A percentile compares a stretch with the other conserved stretches of the same genome.
Conservation (phyloP, 2,113 vertebrate species). For the Myxocyprinus asiaticus region DNA sequence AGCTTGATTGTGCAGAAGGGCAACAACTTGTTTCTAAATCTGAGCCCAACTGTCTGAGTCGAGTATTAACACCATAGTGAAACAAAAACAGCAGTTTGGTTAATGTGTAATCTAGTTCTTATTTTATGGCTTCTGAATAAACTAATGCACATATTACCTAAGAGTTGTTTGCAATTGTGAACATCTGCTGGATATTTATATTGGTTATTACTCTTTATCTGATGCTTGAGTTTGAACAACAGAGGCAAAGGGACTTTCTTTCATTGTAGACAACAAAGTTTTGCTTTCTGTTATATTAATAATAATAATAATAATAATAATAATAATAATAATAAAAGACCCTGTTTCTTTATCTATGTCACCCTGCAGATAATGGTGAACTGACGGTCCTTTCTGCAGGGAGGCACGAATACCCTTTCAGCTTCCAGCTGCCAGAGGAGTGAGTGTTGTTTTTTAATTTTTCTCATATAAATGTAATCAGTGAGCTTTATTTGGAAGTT, state of each 20-base stretch:
- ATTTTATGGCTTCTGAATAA: neutral
- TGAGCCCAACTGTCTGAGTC: neutral
- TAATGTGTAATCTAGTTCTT: neutral
- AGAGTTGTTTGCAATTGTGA: neutral
- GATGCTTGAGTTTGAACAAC: no score
- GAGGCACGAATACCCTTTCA: constrained; percentile 91
- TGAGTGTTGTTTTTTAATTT: constrained; percentile 65
- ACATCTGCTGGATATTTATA: no score
- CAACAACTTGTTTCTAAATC: no score
- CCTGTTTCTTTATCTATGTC: neutral
- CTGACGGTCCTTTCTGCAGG: constrained; percentile 81
- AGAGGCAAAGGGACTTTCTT: no score
- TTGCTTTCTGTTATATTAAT: no score
- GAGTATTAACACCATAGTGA: neutral
- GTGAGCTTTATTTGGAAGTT: neutral
- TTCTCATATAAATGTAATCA: neutral
- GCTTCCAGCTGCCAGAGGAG: constrained; percentile 92
- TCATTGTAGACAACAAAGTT: no score
- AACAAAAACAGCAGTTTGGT: neutral
- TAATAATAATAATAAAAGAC: no score
- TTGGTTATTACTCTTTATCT: no score
- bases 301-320: no score
- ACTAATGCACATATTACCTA: neutral
- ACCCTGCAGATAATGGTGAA: constrained; percentile 75
- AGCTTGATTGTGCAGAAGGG: no score